These are phyloP conservation scores for Danionella dracula DNA, from an alignment of 2,797 vertebrate species.

Conservation along the genomic window DNA sequence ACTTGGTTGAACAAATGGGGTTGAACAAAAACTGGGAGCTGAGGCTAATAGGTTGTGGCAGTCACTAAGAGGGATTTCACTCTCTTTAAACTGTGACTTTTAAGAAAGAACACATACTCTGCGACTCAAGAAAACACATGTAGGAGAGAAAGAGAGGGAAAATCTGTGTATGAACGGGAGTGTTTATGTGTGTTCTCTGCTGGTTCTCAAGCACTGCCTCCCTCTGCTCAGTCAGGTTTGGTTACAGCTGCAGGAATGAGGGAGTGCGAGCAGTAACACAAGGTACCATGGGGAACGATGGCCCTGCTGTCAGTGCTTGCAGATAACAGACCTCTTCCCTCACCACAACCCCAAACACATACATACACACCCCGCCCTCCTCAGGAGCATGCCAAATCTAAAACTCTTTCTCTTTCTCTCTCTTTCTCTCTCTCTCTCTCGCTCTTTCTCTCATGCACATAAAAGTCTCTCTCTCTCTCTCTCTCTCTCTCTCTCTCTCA, in stretches of 20 bases:
- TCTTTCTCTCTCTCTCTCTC: too few relatives aligned
- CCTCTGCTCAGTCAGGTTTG: conserved; percentile 14
- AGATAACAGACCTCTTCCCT: conserved; percentile 72
- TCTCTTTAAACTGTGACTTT: conserved; percentile 80
- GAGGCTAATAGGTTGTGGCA: conserved; percentile 84
- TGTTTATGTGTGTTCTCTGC: conserved; percentile 11
- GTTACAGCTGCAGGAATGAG: conserved; percentile 80
- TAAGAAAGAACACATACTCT: conserved; percentile 73
- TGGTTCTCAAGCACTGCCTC: too few relatives aligned
- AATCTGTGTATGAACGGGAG: not conserved
- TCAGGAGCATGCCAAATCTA: too few relatives aligned
- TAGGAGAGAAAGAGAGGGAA: conserved; percentile 61
- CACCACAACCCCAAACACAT: conserved; percentile 45
- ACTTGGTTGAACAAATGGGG: conserved; percentile 43
- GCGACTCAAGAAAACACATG: conserved; percentile 82
- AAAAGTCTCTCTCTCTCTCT: too few relatives aligned
- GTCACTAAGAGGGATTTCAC: conserved; percentile 87
- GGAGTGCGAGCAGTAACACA: conserved; percentile 91
- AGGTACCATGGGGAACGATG: conserved; percentile 88
- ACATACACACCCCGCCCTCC: too few relatives aligned
- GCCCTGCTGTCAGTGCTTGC: conserved; percentile 77
- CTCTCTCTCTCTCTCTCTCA: too few relatives aligned
- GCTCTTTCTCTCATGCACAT: too few relatives aligned
- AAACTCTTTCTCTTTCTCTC: too few relatives aligned
- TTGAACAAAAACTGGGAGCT: conserved; percentile 54